A percentile compares a stretch with the other conserved stretches of the same genome.
These are phyloP conservation scores for Buceros bicornis DNA, from an alignment of 2,797 vertebrate genomes.

Conservation along the genomic window DNA sequence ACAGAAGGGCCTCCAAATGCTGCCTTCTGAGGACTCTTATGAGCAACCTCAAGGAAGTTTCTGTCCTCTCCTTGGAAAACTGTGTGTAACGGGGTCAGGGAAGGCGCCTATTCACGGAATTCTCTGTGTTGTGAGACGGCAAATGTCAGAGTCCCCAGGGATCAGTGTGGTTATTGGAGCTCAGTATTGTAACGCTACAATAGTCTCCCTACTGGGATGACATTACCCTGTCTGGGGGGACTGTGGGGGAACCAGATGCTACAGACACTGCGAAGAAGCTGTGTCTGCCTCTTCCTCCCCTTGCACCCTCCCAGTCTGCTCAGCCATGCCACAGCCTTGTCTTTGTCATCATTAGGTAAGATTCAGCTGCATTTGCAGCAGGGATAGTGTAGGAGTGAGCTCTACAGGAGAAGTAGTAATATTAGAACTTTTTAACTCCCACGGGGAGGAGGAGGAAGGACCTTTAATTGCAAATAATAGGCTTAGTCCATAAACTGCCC, in stretches of 20 bases:
- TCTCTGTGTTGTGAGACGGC: background rate
- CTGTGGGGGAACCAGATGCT: background rate
- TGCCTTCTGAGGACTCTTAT: background rate
- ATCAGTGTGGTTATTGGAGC: background rate
- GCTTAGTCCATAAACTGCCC: background rate
- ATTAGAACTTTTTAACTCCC: background rate
- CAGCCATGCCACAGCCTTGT: background rate
- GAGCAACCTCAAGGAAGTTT: background rate
- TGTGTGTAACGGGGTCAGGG: background rate
- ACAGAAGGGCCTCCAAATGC: background rate
- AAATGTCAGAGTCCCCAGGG: background rate
- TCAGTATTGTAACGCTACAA: background rate
- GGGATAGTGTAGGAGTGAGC: background rate
- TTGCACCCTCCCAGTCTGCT: background rate
- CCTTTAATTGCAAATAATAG: background rate
- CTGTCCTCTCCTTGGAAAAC: background rate
- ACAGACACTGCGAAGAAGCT: background rate
- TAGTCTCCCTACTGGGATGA: slow-evolving; percentile 18
- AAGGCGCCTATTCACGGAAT: background rate
- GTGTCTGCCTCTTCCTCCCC: background rate
- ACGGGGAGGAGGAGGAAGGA: background rate
- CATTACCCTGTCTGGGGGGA: background rate
- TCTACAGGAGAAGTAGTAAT: background rate
- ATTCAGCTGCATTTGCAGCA: background rate
- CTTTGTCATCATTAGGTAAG: background rate